These are phyloP conservation scores for Chaenogobius annularis DNA, from an alignment of 2,113 vertebrate genomes.

Conservation along the genomic window DNA sequence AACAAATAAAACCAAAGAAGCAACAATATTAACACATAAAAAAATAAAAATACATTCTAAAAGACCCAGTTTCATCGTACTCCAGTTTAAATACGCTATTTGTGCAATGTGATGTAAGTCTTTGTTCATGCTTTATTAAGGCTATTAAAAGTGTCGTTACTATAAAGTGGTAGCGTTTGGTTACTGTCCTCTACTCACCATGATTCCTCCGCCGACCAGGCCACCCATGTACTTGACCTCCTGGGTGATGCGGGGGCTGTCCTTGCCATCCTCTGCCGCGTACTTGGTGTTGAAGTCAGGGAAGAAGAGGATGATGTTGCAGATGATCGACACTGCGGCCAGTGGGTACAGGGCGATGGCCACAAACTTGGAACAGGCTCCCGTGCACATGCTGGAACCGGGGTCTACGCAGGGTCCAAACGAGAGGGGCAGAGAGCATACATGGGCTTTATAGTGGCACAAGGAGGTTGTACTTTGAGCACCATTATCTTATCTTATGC, in stretches of 20 bases:
- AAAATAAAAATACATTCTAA: no score
- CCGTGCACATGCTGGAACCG: slow-evolving; percentile 68
- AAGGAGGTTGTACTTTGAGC: neutral
- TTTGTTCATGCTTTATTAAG: no score
- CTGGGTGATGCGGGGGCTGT: slow-evolving; percentile 23
- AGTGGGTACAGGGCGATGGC: slow-evolving; percentile 66
- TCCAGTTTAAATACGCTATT: no score
- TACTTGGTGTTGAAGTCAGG: slow-evolving; percentile 47
- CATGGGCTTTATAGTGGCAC: neutral
- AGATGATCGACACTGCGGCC: slow-evolving; percentile 60
- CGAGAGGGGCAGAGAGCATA: neutral
- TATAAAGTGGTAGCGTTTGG: no score
- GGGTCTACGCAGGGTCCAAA: neutral
- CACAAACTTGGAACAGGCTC: slow-evolving; percentile 68
- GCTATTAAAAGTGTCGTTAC: neutral
- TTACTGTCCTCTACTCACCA: slow-evolving; percentile 58
- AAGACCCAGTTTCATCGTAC: no score
- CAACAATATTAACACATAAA: no score
- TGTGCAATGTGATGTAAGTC: no score
- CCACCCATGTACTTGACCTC: slow-evolving; percentile 76
- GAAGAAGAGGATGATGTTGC: slow-evolving; percentile 76
- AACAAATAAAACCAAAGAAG: no score
- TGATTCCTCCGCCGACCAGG: slow-evolving; percentile 69
- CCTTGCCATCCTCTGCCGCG: neutral
- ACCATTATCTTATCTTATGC: neutral